Percentiles rank a stretch among this genome's conserved stretches.
These are phyloP conservation scores for Perodicticus potto DNA, from an alignment of 2,797 vertebrate species.

Conservation along the genomic window DNA sequence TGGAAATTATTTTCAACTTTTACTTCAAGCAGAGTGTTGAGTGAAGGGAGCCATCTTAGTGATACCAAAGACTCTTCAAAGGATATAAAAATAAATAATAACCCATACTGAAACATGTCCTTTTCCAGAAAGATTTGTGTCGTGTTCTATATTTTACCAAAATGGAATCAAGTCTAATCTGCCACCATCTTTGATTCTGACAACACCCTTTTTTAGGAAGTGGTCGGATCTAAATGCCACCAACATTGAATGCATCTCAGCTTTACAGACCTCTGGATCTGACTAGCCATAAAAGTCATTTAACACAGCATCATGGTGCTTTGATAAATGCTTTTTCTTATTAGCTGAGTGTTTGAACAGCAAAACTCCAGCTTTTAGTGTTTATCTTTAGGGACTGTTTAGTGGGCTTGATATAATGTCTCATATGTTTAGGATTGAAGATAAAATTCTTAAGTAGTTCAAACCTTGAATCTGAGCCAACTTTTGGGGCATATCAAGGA, in stretches of 20 bases:
- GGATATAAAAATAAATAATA: background rate
- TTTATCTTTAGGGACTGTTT: background rate
- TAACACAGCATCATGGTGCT: background rate
- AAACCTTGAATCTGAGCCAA: background rate
- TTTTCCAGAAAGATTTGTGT: background rate
- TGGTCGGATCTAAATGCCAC: background rate
- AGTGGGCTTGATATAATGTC: background rate
- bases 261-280: background rate
- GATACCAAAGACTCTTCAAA: background rate
- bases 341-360: background rate
- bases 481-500: background rate
- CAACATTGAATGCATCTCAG: background rate
- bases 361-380: background rate
- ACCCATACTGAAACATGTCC: background rate
- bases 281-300: background rate
- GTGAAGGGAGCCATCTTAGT: background rate
- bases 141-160: background rate
- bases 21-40: background rate
- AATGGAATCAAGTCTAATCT: conserved; percentile 19
- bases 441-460: background rate
- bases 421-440: background rate
- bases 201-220: background rate
- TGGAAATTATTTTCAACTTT: background rate
- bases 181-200: background rate
- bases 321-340: background rate